Conservation (phyloP, 2,888 invertebrate genomes). For the Hemithea aestivaria region DNA sequence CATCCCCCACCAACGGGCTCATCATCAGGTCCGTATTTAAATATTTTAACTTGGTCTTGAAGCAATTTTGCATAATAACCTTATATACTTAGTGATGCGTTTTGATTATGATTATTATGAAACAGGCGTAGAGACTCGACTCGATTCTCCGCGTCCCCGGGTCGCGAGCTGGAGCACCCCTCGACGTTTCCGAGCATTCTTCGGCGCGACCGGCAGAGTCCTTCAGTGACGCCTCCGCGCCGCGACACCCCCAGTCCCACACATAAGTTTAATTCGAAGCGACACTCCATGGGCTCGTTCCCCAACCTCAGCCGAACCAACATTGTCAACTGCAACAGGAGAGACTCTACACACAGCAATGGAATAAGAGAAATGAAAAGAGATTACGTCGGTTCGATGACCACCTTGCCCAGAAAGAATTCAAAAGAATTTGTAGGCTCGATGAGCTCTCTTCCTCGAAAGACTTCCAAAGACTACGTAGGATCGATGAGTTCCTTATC, state of each 20-base stretch:
- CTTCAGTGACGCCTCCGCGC: slow-evolving; percentile 67
- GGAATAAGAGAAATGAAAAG: slow-evolving; percentile 72
- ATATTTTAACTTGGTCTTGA: background rate
- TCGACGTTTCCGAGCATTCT: slow-evolving; percentile 84
- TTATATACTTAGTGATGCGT: slow-evolving; percentile 5
- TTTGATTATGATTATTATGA: slow-evolving; percentile 32
- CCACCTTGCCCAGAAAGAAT: slow-evolving; percentile 58
- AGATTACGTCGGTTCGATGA: slow-evolving; percentile 56
- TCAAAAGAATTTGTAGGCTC: slow-evolving; percentile 53
- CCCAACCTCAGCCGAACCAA: slow-evolving; percentile 62
- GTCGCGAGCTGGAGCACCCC: slow-evolving; percentile 82
- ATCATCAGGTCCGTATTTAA: slow-evolving; percentile 61
- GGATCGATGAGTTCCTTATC: slow-evolving; percentile 61
- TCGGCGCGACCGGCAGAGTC: slow-evolving; percentile 78
- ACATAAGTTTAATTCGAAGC: slow-evolving; percentile 54
- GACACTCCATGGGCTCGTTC: slow-evolving; percentile 70
- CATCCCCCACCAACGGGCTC: slow-evolving; percentile 68
- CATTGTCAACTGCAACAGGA: slow-evolving; percentile 62
- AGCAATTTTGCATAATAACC: slow-evolving; percentile 1
- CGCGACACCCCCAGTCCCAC: slow-evolving; percentile 72
- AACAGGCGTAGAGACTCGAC: slow-evolving; percentile 80
- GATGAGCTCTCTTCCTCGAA: slow-evolving; percentile 61
- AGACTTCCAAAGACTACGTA: slow-evolving; percentile 44
- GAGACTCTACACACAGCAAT: slow-evolving; percentile 61
- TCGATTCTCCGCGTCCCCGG: slow-evolving; percentile 78